phyloP scores from a whole-genome alignment of 2,888 invertebrate species.

The Leptarthrus brevirostris region DNA sequence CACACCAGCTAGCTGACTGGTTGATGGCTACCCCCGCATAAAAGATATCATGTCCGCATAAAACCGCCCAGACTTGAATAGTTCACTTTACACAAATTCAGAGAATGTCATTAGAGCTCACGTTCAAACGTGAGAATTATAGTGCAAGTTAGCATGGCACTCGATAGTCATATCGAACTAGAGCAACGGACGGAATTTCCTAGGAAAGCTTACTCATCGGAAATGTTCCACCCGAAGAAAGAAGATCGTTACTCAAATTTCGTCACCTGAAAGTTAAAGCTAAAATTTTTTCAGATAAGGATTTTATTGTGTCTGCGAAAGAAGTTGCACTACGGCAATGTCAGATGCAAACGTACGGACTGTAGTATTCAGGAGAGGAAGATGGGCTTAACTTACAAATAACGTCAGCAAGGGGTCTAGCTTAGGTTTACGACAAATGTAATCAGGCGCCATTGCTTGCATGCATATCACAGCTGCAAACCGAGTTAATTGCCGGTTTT shows the following conservation, averaged over 20 bases:
- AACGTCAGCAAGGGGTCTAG: neutral
- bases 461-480: neutral
- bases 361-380: too few relatives aligned
- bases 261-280: neutral
- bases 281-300: neutral
- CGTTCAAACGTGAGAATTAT: neutral
- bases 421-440: too few relatives aligned
- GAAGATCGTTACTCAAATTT: neutral
- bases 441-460: neutral
- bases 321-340: neutral
- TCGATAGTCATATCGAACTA: slow-evolving; percentile 1
- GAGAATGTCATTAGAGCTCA: slow-evolving; percentile 1
- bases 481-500: neutral
- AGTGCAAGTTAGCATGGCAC: neutral
- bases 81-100: slow-evolving; percentile 27
- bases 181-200: neutral
- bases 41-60: neutral
- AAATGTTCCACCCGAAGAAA: neutral
- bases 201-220: neutral
- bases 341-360: too few relatives aligned
- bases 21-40: neutral
- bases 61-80: neutral
- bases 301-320: neutral
- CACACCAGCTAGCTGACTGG: too few relatives aligned
- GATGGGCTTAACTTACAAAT: too few relatives aligned